phyloP scores from a whole-genome alignment of 2,113 vertebrate species.

The Gulo gulo region DNA sequence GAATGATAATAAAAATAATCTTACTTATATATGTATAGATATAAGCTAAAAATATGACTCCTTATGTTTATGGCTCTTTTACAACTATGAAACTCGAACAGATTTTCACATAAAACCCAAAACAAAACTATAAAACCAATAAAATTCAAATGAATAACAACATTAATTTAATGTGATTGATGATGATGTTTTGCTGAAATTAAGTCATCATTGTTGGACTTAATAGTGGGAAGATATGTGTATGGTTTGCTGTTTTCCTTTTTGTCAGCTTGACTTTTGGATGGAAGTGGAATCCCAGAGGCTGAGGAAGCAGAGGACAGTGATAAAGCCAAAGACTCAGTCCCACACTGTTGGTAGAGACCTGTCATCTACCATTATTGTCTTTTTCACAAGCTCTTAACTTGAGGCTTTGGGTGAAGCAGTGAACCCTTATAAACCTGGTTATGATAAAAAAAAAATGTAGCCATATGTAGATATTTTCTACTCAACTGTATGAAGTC shows the following conservation, averaged over 20 bases:
- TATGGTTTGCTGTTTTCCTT: slow-evolving; percentile 10
- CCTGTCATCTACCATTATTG: neutral
- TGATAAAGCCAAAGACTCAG: neutral
- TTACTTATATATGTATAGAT: neutral
- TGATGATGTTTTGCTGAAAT: slow-evolving; percentile 39
- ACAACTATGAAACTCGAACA: slow-evolving; percentile 31
- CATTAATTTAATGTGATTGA: slow-evolving; percentile 64
- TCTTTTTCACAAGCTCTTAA: neutral
- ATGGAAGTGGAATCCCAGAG: neutral
- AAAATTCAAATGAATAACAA: slow-evolving; percentile 51
- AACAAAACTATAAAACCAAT: slow-evolving; percentile 57
- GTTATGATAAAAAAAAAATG: neutral
- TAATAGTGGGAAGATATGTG: slow-evolving; percentile 17
- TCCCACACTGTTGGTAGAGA: neutral
- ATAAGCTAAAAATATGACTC: slow-evolving; percentile 34
- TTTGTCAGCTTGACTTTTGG: neutral
- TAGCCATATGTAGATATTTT: neutral
- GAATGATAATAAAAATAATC: slow-evolving; percentile 52
- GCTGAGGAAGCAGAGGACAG: neutral
- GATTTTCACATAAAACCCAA: slow-evolving; percentile 52
- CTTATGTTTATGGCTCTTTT: slow-evolving; percentile 32
- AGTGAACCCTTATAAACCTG: neutral
- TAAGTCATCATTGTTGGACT: slow-evolving; percentile 37
- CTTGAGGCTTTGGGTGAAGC: neutral
- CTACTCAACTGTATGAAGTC: neutral